Percentiles rank a stretch among this genome's conserved stretches.
Conservation (phyloP, 1,140 invertebrate genomes). For the Pteromalus puparum region DNA sequence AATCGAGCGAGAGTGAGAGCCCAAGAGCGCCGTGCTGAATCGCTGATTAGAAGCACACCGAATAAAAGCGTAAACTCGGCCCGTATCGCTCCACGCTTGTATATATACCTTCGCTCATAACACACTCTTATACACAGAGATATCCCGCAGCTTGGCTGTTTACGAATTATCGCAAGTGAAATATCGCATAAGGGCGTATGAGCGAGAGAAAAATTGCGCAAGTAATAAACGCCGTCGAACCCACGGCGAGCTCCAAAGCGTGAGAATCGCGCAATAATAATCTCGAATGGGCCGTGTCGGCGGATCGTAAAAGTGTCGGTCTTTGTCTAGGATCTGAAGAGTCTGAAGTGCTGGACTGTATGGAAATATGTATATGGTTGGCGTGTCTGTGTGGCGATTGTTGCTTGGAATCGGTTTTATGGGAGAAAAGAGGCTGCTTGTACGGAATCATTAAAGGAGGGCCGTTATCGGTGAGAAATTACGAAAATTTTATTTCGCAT, state of each 20-base stretch:
- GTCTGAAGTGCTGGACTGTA: too few species aligned
- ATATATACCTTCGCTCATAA: too few species aligned
- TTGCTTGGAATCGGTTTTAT: background rate
- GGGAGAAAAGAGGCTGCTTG: background rate
- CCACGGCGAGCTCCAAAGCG: background rate
- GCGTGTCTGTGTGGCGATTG: background rate
- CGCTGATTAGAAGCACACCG: background rate
- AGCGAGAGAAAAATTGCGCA: background rate
- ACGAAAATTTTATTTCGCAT: constrained; percentile 30
- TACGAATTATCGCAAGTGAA: background rate
- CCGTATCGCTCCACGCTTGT: background rate
- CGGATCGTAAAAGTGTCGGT: background rate
- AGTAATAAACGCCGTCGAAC: background rate
- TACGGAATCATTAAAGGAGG: background rate
- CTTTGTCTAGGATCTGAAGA: background rate
- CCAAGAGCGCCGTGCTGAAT: background rate
- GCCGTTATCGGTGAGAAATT: constrained; percentile 17
- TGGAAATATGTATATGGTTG: background rate
- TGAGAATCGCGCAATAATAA: constrained; percentile 23
- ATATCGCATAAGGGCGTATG: background rate
- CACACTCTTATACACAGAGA: background rate
- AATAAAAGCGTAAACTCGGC: background rate
- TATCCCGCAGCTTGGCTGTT: background rate
- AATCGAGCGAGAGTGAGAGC: background rate
- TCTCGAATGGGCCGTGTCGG: background rate